phyloP scores from a whole-genome alignment of 2,797 vertebrate genomes.

The Trachops cirrhosus region DNA sequence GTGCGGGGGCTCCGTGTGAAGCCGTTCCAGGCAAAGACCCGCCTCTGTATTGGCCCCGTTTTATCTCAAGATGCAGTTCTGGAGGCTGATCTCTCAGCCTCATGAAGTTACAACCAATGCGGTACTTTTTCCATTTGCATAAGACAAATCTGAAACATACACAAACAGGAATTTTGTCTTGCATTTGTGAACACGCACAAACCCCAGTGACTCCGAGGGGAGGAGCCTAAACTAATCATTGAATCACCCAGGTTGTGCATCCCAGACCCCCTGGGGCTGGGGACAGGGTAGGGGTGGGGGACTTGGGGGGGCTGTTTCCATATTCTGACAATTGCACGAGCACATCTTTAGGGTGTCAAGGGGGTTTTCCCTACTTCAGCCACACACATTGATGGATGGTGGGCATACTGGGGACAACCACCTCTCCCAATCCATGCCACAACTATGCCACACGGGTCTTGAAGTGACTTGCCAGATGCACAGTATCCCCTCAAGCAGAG shows the following conservation, averaged over 20 bases:
- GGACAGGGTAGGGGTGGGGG: not conserved
- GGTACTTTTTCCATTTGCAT: constrained; percentile 79
- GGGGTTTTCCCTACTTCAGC: constrained; percentile 16
- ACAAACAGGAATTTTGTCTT: constrained; percentile 66
- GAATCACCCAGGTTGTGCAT: constrained; percentile 58
- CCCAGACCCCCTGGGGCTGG: not conserved
- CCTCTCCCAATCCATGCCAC: not conserved
- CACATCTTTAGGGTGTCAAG: constrained; percentile 24
- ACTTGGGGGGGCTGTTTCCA: constrained; percentile 30
- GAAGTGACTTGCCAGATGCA: not conserved
- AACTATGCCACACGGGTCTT: not conserved
- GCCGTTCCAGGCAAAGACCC: constrained; percentile 82
- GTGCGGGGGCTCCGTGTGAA: constrained; percentile 82
- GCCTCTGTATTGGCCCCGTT: constrained; percentile 72
- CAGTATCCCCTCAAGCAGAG: no score
- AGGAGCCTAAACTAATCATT: constrained; percentile 46
- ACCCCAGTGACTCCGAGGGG: constrained; percentile 43
- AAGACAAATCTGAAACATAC: constrained; percentile 74
- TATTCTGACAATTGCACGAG: constrained; percentile 58
- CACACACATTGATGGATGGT: not conserved
- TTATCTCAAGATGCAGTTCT: constrained; percentile 79
- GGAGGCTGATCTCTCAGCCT: constrained; percentile 75
- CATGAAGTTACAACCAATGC: constrained; percentile 80
- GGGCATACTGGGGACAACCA: constrained; percentile 31
- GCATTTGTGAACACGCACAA: constrained; percentile 58